Conservation (phyloP, 2,113 vertebrate species). For the Coryphaenoides rupestris region DNA sequence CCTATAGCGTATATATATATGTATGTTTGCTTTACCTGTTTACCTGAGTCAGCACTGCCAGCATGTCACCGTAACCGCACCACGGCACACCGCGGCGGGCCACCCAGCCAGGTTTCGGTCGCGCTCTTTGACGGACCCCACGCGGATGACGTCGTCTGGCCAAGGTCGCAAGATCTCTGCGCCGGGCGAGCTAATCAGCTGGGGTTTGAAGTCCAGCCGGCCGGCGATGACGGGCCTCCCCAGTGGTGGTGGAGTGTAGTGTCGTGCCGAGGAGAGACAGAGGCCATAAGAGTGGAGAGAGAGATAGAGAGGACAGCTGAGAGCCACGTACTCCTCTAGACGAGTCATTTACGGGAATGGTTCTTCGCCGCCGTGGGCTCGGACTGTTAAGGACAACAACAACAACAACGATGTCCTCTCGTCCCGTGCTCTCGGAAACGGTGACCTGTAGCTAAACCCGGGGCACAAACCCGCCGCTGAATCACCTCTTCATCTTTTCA, state of each 20-base stretch:
- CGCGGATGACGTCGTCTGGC: no score
- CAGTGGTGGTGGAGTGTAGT: neutral
- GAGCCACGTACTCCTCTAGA: constrained; percentile 1
- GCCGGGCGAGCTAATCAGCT: constrained; percentile 37
- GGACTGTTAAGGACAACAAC: no score
- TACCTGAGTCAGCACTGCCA: constrained; percentile 4
- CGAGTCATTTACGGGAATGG: no score
- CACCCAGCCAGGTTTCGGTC: no score
- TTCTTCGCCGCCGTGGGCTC: no score
- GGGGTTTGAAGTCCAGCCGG: constrained; percentile 46
- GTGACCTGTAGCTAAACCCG: constrained; percentile 2
- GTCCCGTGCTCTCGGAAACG: neutral
- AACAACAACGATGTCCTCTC: no score
- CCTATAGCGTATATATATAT: no score
- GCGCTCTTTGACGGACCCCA: no score
- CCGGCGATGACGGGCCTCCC: constrained; percentile 1
- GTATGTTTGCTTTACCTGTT: neutral
- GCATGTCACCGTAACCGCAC: constrained; percentile 9
- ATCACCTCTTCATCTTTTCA: constrained; percentile 5
- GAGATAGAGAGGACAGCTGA: constrained; percentile 22
- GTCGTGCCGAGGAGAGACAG: constrained; percentile 8
- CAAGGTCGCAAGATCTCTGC: constrained; percentile 37
- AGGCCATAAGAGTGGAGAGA: constrained; percentile 2
- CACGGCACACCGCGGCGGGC: no score
- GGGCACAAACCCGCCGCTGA: constrained; percentile 1